Conservation (phyloP, 2,113 vertebrate species). For the Falco punctatus region DNA sequence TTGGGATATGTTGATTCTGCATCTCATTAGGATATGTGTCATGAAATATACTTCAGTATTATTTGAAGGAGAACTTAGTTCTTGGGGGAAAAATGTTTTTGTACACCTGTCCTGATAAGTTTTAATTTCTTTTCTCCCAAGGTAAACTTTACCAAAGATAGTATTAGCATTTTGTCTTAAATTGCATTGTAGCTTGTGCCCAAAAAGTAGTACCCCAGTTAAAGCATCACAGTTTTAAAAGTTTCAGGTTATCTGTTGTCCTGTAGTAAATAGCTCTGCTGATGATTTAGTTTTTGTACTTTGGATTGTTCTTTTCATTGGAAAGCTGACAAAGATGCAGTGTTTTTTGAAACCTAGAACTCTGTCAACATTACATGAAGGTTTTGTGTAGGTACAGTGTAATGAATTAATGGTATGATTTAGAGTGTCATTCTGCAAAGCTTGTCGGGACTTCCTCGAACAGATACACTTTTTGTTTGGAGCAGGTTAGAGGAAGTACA, state of each 20-base stretch:
- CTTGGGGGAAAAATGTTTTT: background rate
- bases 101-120: background rate
- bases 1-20: background rate
- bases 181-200: background rate
- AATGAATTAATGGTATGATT: conserved; percentile 15
- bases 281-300: background rate
- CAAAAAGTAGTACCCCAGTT: background rate
- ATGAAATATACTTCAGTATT: background rate
- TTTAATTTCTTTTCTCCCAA: background rate
- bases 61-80: background rate
- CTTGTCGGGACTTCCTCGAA: conserved; percentile 55
- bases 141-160: background rate
- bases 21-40: background rate
- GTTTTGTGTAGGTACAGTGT: background rate
- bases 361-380: background rate
- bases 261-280: background rate
- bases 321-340: background rate
- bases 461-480: conserved; percentile 9
- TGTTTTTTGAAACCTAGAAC: background rate
- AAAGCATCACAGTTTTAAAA: background rate
- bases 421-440: conserved; percentile 6
- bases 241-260: background rate
- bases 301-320: background rate
- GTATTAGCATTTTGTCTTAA: background rate
- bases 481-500: conserved; percentile 34